Evolutionary conservation across 2,113 vertebrate species (phyloP).

Genomic region (Notarius lentiginosus): DNA sequence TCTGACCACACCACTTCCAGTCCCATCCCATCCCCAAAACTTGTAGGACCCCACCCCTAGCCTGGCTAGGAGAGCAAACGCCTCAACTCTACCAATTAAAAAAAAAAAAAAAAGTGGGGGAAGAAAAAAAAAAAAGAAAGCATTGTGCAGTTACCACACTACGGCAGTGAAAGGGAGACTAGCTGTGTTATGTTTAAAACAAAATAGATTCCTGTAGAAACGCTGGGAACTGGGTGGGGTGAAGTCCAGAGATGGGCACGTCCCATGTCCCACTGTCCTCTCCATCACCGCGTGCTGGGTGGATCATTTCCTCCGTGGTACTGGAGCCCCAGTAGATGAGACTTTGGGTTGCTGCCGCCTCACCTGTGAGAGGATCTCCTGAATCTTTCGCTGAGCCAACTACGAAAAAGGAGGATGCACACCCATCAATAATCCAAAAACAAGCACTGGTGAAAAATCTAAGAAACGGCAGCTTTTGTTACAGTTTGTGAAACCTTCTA

Average conservation of each 20-base stretch:
- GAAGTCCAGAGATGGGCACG: conserved; percentile 66
- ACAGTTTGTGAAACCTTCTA: not conserved
- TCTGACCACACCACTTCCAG: conserved; percentile 75
- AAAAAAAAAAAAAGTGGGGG: conserved; percentile 54
- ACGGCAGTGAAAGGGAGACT: conserved; percentile 78
- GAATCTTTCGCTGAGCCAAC: conserved; percentile 99
- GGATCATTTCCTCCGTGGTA: conserved; percentile 86
- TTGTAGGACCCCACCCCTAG: conserved; percentile 67
- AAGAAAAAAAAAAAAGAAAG: conserved; percentile 54
- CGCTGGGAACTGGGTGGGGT: conserved; percentile 69
- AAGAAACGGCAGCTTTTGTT: not conserved
- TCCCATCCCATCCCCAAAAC: conserved; percentile 71
- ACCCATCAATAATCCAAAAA: not conserved
- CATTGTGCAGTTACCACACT: conserved; percentile 82
- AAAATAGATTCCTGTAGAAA: conserved; percentile 85
- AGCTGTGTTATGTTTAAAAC: conserved; percentile 61
- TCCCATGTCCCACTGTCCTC: conserved; percentile 69
- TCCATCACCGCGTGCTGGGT: conserved; percentile 71
- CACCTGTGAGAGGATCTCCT: conserved; percentile 98
- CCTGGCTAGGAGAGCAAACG: conserved; percentile 79
- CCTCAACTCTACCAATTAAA: conserved; percentile 76
- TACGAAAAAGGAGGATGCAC: conserved; percentile 54
- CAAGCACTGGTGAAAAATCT: not conserved
- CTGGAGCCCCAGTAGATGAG: conserved; percentile 76
- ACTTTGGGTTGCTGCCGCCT: conserved; percentile 83